Evolutionary conservation across 1,140 invertebrate species (phyloP), one percentile per base, ranked within the genome.

Genomic region (Maniola jurtina): DNA sequence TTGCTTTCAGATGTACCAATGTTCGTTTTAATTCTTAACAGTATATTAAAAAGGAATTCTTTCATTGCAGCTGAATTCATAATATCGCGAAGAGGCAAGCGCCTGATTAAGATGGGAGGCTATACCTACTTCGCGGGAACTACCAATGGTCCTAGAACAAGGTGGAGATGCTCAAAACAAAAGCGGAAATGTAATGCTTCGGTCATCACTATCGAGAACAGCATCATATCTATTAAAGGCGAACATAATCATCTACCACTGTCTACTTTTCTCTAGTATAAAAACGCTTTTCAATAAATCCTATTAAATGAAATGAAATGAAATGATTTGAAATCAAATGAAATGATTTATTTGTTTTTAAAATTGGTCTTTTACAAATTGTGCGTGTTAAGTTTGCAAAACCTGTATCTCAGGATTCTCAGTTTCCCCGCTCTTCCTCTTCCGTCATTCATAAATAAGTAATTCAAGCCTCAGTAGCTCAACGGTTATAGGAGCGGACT

Each of bases 51-150:
- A 25, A 52, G 6, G 13, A 15, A 36, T 1, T 45, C 15, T 38
- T 13, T 25, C 59, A 25, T 66, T 60, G 5, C 56, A 66, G 64
- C 48, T 8, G 45, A 60, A 59, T 66, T 59, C 11, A 54, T 58
- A 25, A 54, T 60, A 14, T 66, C 64, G 11, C 42, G 54, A 42
- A 60, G 36, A 48, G 59, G 65, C 13, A 67, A 33, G 13, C 34
- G 14, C 13, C 35, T 63, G n/a, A 8, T 42, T 2, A 54, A 57
- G 15, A 9, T 57, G 8, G 0, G 6, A 14, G 55, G 55, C 2
- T 57, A 40, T n/a, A 57, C 55, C 3, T 57, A 38, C 33, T 57
- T 57, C 15, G 55, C 55, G 13, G 55, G 55, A 0, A 9, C 5
- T 16, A 11, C 3, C 7, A 57, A 57, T 11, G 15, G 25, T 11